phyloP scores from a whole-genome alignment of 2,888 invertebrate genomes.

The Lasioglossum morio region DNA sequence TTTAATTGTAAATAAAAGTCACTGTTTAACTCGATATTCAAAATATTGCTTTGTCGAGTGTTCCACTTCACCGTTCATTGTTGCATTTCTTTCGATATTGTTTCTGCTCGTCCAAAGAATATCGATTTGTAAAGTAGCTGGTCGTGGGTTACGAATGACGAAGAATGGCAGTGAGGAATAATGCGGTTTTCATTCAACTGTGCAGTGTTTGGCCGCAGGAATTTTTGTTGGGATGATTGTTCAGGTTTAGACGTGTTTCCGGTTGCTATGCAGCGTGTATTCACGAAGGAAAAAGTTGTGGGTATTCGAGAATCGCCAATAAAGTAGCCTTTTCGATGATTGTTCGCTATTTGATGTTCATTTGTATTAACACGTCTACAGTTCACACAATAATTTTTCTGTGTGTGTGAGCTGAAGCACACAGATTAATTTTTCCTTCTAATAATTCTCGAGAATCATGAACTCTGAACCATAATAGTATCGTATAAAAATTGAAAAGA shows the following conservation, averaged over 20 bases:
- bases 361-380: not conserved
- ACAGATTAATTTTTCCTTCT: not conserved
- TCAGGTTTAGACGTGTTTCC: not conserved
- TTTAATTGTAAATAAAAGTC: not conserved
- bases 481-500: not conserved
- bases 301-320: not conserved
- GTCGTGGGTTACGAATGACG: not conserved
- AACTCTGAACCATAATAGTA: too few relatives aligned
- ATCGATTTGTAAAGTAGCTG: not conserved
- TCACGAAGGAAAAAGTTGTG: not conserved
- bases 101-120: not conserved
- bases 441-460: not conserved
- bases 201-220: not conserved
- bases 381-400: too few relatives aligned
- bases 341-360: not conserved
- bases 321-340: not conserved
- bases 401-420: too few relatives aligned
- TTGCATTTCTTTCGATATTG: not conserved
- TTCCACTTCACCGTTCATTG: not conserved
- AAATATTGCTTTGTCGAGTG: not conserved
- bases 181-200: slow-evolving; percentile 1
- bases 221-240: not conserved
- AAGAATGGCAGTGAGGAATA: not conserved
- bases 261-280: not conserved
- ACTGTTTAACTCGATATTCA: not conserved